phyloP scores from a whole-genome alignment of 1,140 invertebrate species.

The Metaphire vulgaris region DNA sequence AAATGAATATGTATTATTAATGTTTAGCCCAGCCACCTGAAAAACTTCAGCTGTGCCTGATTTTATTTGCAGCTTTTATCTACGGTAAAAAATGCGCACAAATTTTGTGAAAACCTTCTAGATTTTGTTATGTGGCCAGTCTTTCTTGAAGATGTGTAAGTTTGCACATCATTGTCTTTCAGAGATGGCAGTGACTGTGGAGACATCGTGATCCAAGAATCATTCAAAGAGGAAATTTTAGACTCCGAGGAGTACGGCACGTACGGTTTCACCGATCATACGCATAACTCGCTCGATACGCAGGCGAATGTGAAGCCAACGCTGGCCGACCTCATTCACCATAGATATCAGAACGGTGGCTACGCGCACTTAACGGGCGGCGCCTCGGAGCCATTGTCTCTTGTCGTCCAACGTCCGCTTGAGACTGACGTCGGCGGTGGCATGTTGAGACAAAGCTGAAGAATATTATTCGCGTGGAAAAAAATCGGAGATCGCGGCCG shows the following conservation, averaged over 20 bases:
- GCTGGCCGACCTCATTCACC: background rate
- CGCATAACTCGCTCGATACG: background rate
- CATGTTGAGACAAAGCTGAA: background rate
- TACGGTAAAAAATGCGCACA: background rate
- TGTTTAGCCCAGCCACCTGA: too few relatives aligned
- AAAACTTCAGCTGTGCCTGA: too few relatives aligned
- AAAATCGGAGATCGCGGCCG: too few relatives aligned
- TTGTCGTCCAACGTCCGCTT: background rate
- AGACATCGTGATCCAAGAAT: background rate
- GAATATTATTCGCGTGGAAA: too few relatives aligned
- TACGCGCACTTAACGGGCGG: background rate
- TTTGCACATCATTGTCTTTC: background rate
- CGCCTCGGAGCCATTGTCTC: background rate
- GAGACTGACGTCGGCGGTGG: background rate
- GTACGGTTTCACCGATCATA: background rate
- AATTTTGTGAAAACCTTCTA: background rate
- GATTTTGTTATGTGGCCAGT: background rate
- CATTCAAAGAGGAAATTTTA: background rate
- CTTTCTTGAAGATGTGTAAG: background rate
- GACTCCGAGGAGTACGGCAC: background rate
- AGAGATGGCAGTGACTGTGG: background rate
- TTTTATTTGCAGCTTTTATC: background rate
- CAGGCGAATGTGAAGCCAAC: background rate
- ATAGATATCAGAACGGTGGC: background rate
- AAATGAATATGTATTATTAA: too few relatives aligned